phyloP scores from a whole-genome alignment of 2,888 invertebrate species.

The Electrophaes corylata region DNA sequence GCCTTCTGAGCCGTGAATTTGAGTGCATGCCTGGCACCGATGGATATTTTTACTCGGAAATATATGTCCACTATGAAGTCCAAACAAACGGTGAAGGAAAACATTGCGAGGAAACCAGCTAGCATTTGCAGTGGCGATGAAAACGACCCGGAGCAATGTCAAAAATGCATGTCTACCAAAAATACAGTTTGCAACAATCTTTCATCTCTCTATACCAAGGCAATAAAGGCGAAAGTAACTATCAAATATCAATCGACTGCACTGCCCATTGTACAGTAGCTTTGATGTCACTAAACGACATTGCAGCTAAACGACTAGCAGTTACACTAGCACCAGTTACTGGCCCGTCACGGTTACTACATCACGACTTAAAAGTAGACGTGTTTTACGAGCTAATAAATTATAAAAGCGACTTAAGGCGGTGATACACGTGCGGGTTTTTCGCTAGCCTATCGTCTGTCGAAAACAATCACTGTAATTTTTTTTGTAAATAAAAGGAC shows the following conservation, averaged over 20 bases:
- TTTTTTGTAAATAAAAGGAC: no score
- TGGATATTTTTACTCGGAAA: no score
- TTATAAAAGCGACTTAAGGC: conserved; percentile 53
- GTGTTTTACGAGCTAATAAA: conserved; percentile 70
- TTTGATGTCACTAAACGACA: conserved; percentile 26
- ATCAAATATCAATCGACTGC: conserved; percentile 26
- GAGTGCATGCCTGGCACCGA: no score
- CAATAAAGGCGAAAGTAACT: conserved; percentile 15
- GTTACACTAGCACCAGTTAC: conserved; percentile 32
- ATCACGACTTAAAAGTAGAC: conserved; percentile 65
- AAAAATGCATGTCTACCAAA: background rate
- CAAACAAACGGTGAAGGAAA: no score
- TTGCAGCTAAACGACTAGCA: conserved; percentile 23
- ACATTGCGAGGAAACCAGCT: background rate
- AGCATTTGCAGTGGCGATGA: no score
- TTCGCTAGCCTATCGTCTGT: conserved; percentile 18
- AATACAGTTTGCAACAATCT: conserved; percentile 1
- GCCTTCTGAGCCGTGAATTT: no score
- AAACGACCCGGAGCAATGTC: no score
- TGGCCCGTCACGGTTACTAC: conserved; percentile 39
- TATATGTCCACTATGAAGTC: no score
- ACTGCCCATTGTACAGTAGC: conserved; percentile 19
- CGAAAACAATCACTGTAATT: no score
- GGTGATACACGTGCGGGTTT: conserved; percentile 6
- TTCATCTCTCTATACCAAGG: conserved; percentile 1